These are phyloP conservation scores for Stigmatopora argus DNA, from an alignment of 2,113 vertebrate species.

Conservation along the genomic window DNA sequence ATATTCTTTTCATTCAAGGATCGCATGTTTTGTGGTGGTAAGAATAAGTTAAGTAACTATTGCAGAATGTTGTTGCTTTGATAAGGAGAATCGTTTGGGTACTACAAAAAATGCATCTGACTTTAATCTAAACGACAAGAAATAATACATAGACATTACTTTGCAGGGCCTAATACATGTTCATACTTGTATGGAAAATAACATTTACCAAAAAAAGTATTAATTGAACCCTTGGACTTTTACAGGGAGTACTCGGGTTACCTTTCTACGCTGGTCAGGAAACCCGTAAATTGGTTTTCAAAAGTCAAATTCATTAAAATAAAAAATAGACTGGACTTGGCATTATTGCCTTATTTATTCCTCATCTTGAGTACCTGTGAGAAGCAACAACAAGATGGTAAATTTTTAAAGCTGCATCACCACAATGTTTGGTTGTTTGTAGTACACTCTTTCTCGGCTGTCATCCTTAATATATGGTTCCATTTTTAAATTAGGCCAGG, in stretches of 20 bases:
- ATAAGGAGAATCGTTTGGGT: background rate
- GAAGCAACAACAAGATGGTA: background rate
- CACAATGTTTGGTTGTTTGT: background rate
- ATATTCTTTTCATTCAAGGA: background rate
- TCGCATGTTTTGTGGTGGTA: background rate
- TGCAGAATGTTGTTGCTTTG: background rate
- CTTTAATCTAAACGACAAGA: too few species aligned
- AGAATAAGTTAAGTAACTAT: background rate
- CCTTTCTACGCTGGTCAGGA: too few species aligned
- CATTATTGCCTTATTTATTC: background rate
- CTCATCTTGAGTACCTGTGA: background rate
- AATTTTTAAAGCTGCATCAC: background rate
- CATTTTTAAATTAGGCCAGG: conserved; percentile 9
- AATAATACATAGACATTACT: too few species aligned
- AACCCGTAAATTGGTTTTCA: background rate
- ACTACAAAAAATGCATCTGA: too few species aligned
- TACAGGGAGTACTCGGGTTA: too few species aligned
- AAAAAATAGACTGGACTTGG: background rate
- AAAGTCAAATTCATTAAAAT: background rate
- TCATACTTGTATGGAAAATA: too few species aligned
- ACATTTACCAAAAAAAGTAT: too few species aligned
- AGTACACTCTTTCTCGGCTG: background rate
- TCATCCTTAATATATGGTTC: conserved; percentile 1
- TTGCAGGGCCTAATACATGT: too few species aligned
- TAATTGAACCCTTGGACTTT: too few species aligned